Evolutionary conservation across 2,113 vertebrate genomes (phyloP), one percentile per base, ranked within the genome.

Genomic region (Dromaius novaehollandiae): DNA sequence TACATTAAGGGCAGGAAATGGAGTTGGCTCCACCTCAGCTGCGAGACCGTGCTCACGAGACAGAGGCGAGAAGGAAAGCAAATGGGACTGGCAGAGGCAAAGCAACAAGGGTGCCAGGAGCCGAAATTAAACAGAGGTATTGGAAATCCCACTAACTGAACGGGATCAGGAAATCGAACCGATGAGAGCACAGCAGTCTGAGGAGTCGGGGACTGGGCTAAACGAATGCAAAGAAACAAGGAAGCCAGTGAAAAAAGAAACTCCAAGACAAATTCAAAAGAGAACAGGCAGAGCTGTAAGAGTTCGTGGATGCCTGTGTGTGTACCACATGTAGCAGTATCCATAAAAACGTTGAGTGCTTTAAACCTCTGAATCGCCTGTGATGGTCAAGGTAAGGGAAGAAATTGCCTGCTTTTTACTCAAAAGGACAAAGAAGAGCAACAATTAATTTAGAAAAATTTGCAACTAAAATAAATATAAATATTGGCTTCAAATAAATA

Each of bases 41-140:
- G 11, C 0, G 0, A 71, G 69, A 84, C 51, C 51, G 25, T 0
- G 0, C 26, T 70, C 51, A 3, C 7, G 65, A 21, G 50, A 82
- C 53, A 55, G 80, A 0, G 7, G 15, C 13, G 70, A 89, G 51
- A 71, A 65, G 56, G 60, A 88, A 91, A 82, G 40, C 3, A 70
- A 80, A 61, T 3, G 0, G 42, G 17, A 36, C 30, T 13, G 34
- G 73, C 55, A 83, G 56, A 82, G 74, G 42, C 48, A 94, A 89
- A 90, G 61, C 38, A 82, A 81, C 42, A 9, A 9, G 7, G n/a
- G 65, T 7, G 42, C 38, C 20, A 50, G 32, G 51, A n/a, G n/a
- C 13, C 48, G 74, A 84, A 90, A 92, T 86, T 51, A 86, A 90
- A 86, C 15, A 1, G 21, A 34, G 40, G 38, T 70, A 82, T 30